Conservation (phyloP, 2,888 invertebrate genomes). For the Taphrorychus bicolor region DNA sequence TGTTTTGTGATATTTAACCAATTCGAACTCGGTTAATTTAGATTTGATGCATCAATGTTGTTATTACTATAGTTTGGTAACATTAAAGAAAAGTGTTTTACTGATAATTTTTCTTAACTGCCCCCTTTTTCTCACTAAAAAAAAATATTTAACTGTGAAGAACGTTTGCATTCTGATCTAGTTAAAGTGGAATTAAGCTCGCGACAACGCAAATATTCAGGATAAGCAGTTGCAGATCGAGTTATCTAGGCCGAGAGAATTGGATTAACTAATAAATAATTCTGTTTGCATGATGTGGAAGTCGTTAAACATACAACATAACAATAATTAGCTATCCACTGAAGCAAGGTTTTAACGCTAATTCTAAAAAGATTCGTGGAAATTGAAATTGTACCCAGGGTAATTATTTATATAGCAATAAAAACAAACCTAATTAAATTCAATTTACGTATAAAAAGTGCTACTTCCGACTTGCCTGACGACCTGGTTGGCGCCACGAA, state of each 20-base stretch:
- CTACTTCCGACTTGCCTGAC: neutral
- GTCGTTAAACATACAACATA: neutral
- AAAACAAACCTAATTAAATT: neutral
- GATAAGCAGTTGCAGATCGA: slow-evolving; percentile 21
- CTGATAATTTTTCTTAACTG: too few species aligned
- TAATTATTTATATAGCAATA: neutral
- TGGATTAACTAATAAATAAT: slow-evolving; percentile 16
- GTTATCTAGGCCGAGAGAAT: slow-evolving; percentile 26
- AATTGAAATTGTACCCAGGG: neutral
- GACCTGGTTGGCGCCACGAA: neutral
- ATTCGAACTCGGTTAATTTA: too few species aligned
- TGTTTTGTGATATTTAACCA: too few species aligned
- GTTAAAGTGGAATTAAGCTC: neutral
- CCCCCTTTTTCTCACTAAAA: too few species aligned
- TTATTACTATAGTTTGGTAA: too few species aligned
- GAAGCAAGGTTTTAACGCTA: neutral
- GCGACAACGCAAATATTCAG: slow-evolving; percentile 8
- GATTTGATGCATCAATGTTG: too few species aligned
- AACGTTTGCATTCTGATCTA: slow-evolving; percentile 4
- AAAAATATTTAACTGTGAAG: too few species aligned
- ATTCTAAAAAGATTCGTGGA: neutral
- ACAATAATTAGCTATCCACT: neutral
- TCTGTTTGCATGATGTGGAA: slow-evolving; percentile 10
- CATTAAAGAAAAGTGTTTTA: too few species aligned
- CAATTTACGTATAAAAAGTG: neutral